A percentile compares a stretch with the other conserved stretches of the same genome.
Evolutionary conservation across 2,888 invertebrate species (phyloP).

Genomic region (Drosophila cognata): DNA sequence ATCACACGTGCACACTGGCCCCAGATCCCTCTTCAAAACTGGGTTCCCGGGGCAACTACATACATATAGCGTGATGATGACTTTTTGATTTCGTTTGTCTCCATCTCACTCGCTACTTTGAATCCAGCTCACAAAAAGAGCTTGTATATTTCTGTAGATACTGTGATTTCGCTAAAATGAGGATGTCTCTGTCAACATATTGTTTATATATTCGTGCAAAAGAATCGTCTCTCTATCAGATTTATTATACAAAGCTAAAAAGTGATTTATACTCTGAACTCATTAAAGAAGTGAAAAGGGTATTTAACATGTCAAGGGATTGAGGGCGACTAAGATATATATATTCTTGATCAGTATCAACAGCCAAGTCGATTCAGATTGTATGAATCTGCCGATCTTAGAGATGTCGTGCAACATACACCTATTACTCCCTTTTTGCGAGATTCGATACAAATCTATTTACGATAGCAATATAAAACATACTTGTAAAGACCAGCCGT

Average conservation of each 20-base stretch:
- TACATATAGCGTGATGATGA: slow-evolving; percentile 67
- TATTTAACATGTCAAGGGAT: background rate
- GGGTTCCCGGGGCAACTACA: slow-evolving; percentile 11
- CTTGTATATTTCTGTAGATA: slow-evolving; percentile 28
- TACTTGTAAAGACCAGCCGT: background rate
- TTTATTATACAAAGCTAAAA: too few species aligned
- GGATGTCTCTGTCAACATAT: background rate
- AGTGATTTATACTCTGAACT: background rate
- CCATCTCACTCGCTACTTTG: slow-evolving; percentile 25
- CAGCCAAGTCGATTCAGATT: background rate
- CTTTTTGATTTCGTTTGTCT: slow-evolving; percentile 64
- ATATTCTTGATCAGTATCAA: background rate
- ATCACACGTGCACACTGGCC: slow-evolving; percentile 55
- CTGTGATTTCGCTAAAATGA: too few species aligned
- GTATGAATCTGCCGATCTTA: background rate
- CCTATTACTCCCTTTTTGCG: background rate
- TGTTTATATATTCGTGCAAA: background rate
- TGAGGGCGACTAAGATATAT: background rate
- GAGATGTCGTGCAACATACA: background rate
- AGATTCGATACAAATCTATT: background rate
- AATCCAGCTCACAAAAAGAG: slow-evolving; percentile 52
- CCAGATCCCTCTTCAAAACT: slow-evolving; percentile 36
- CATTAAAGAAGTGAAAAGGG: background rate
- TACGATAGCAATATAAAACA: background rate
- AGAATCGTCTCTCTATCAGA: background rate